Evolutionary conservation across 2,888 invertebrate genomes (phyloP), one percentile per base, ranked within the genome.

Genomic region (Philhelius pedissequus): DNA sequence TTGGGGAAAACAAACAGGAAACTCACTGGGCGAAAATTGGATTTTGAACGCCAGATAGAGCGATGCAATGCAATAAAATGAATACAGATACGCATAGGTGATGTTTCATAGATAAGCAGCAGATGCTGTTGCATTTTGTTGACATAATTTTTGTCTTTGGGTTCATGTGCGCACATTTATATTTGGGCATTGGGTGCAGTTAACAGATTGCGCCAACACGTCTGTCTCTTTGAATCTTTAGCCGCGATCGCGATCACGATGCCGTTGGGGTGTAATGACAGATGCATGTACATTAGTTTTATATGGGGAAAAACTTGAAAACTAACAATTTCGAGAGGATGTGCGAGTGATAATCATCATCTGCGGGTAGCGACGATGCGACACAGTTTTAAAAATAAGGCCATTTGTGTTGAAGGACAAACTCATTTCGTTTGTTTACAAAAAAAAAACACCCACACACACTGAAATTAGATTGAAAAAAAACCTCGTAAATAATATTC

Each of bases 91-190:
- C 35, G 4, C 7, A 48, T 9, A 52, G 54, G 56, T 58, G 38
- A 15, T n/a, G 62, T 54, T 56, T n/a, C 13, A 22, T 25, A 35
- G 50, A 73, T 62, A 68, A 54, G 40, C 81, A 54, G 40, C 81
- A 74, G 77, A 78, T 78, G 82, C 66, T 75, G 66, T 78, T 78
- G 82, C 82, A 62, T 82, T 82, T 74, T 73, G 78, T 82, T 82
- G 82, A 78, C 78, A 82, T 64, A 74, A 64, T 73, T 82, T 82
- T 71, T 35, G 11, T 15, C 15, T 43, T 43, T 6, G 60, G 60
- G 73, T 73, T 71, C 66, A 62, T 69, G 62, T 43, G 77, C 79
- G 60, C 35, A 60, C 79, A 79, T 66, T 43, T 78, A 73, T 77
- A 40, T 50, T 71, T 30, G 58, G 40, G n/a, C 56, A 74, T 69